phyloP scores from a whole-genome alignment of 1,140 invertebrate species.

The Euglossa dilemma region DNA sequence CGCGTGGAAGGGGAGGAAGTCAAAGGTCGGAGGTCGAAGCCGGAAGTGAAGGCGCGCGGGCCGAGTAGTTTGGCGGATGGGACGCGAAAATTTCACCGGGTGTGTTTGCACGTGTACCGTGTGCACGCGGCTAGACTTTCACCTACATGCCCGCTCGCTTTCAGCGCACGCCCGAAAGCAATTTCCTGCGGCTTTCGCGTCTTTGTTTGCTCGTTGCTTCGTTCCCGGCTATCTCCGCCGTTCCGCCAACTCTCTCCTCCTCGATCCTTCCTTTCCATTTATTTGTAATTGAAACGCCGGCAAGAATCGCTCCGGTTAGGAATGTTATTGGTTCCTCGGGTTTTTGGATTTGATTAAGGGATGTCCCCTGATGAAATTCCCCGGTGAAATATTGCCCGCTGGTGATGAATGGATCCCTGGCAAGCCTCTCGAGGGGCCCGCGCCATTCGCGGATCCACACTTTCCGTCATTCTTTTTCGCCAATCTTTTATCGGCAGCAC shows the following conservation, averaged over 20 bases:
- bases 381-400: too few species aligned
- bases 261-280: neutral
- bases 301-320: neutral
- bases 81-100: slow-evolving; percentile 21
- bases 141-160: neutral
- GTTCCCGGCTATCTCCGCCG: neutral
- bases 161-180: slow-evolving; percentile 39
- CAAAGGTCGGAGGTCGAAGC: slow-evolving; percentile 19
- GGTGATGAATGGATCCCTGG: neutral
- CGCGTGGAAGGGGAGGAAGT: neutral
- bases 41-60: neutral
- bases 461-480: too few species aligned
- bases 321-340: neutral
- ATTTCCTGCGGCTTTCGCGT: slow-evolving; percentile 45
- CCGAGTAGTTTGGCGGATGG: slow-evolving; percentile 26
- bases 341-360: neutral
- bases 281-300: neutral
- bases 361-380: neutral
- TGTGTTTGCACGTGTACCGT: slow-evolving; percentile 32
- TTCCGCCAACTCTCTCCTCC: neutral
- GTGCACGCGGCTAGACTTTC: slow-evolving; percentile 14
- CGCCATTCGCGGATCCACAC: too few species aligned
- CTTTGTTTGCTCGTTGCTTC: slow-evolving; percentile 44
- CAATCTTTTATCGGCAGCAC: too few species aligned
- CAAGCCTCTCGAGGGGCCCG: neutral